Evolutionary conservation across 2,113 vertebrate genomes (phyloP).

Genomic region (Cairina moschata): DNA sequence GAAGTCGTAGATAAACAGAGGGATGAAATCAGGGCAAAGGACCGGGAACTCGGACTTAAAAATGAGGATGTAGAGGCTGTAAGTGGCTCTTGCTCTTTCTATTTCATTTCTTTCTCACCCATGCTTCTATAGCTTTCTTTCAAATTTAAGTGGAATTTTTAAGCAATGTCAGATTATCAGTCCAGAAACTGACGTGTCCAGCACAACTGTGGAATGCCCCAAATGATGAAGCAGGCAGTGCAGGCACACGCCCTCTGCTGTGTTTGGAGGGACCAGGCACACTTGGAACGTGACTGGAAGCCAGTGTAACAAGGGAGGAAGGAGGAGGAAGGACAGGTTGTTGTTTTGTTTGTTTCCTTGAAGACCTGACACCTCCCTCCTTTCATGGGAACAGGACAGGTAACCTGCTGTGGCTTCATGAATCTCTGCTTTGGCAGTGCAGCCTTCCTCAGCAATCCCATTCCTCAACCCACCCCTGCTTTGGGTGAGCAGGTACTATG

Average conservation of each 20-base stretch:
- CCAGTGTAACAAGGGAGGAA: background rate
- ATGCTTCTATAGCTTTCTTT: background rate
- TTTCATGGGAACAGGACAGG: background rate
- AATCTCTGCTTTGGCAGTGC: background rate
- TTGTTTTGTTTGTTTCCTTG: background rate
- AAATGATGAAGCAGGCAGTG: background rate
- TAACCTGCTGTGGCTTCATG: background rate
- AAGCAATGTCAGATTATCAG: background rate
- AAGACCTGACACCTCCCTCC: background rate
- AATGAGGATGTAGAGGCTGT: constrained; percentile 91
- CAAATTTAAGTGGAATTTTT: background rate
- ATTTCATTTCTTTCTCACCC: background rate
- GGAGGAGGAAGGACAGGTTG: background rate
- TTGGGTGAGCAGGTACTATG: rapidly evolving
- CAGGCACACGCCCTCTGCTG: background rate
- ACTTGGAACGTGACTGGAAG: background rate
- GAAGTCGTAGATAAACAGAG: constrained; percentile 91
- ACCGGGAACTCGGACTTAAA: constrained; percentile 85
- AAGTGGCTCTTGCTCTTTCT: constrained; percentile 55
- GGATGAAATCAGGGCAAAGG: constrained; percentile 91
- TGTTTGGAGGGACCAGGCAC: background rate
- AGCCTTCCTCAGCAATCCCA: background rate
- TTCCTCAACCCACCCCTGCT: background rate
- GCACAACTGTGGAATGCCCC: background rate
- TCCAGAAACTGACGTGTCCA: background rate